phyloP scores from a whole-genome alignment of 2,113 vertebrate species.

The Patagioenas fasciata region DNA sequence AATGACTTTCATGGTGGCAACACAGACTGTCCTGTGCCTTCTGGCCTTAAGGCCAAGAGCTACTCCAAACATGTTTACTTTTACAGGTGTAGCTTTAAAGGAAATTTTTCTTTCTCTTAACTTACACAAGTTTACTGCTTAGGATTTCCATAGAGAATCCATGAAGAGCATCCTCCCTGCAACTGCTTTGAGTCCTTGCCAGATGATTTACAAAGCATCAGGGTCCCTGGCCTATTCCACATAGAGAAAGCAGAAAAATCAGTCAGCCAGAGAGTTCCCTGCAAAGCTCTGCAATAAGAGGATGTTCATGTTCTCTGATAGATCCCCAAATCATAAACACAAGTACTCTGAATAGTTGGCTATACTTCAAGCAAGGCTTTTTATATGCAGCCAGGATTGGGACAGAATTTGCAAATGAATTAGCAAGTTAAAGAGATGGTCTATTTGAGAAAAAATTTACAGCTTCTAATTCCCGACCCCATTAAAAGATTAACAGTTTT shows the following conservation, averaged over 20 bases:
- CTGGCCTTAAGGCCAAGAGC: not conserved
- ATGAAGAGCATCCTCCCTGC: not conserved
- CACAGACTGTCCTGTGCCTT: not conserved
- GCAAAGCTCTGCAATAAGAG: not conserved
- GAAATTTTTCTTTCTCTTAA: not conserved
- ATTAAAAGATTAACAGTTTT: not conserved
- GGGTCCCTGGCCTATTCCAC: not conserved
- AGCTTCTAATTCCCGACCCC: not conserved
- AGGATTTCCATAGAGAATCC: not conserved
- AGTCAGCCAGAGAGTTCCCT: not conserved
- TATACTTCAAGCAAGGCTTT: not conserved
- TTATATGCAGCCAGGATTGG: not conserved
- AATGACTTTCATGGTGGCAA: fast-evolving
- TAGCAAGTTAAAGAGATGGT: not conserved
- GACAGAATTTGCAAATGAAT: conserved; percentile 11
- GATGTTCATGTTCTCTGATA: not conserved
- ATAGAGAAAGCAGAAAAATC: not conserved
- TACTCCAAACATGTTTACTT: not conserved
- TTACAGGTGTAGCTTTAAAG: not conserved
- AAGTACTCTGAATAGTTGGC: not conserved
- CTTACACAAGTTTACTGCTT: not conserved
- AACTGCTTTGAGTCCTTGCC: not conserved
- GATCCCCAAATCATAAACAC: not conserved
- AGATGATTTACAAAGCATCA: not conserved
- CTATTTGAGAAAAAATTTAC: not conserved